Conservation (phyloP, 1,140 invertebrate species). For the Drosophila lini region DNA sequence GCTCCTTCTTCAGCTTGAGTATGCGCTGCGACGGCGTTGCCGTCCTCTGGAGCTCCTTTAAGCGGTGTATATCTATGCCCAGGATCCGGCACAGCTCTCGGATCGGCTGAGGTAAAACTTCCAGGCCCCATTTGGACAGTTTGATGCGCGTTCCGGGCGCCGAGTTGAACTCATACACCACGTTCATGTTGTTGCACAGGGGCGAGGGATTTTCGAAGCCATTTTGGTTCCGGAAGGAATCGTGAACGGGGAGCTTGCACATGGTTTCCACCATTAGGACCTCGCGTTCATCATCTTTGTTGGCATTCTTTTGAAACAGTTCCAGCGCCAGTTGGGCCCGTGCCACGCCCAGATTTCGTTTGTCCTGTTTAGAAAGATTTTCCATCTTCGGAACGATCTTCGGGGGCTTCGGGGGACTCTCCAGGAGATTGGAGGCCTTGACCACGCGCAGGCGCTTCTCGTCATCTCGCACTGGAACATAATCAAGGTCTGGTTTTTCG, state of each 20-base stretch:
- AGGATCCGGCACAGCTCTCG: slow-evolving; percentile 42
- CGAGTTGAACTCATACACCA: slow-evolving; percentile 64
- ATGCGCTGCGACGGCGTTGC: slow-evolving; percentile 39
- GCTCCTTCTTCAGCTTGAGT: slow-evolving; percentile 32
- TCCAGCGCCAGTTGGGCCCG: slow-evolving; percentile 23
- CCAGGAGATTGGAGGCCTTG: slow-evolving; percentile 12
- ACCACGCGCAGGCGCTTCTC: slow-evolving; percentile 17
- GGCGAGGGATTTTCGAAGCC: slow-evolving; percentile 64
- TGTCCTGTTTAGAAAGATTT: slow-evolving; percentile 23
- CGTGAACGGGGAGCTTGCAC: slow-evolving; percentile 29
- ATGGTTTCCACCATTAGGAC: slow-evolving; percentile 59
- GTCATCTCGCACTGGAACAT: slow-evolving; percentile 3
- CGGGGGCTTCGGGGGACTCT: not conserved
- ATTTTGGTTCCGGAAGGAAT: slow-evolving; percentile 15
- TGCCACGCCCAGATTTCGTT: slow-evolving; percentile 22
- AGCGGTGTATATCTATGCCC: slow-evolving; percentile 33
- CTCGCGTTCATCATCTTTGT: slow-evolving; percentile 22
- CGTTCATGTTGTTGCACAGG: slow-evolving; percentile 59
- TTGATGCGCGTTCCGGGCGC: slow-evolving; percentile 33
- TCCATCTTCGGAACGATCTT: not conserved
- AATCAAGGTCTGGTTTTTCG: slow-evolving; percentile 1
- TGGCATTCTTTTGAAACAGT: slow-evolving; percentile 1
- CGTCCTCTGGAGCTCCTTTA: slow-evolving; percentile 41
- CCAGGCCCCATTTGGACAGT: slow-evolving; percentile 58
- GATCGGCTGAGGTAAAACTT: slow-evolving; percentile 41